Evolutionary conservation across 2,797 vertebrate genomes (phyloP).

Genomic region (Enteromius paludinosus): DNA sequence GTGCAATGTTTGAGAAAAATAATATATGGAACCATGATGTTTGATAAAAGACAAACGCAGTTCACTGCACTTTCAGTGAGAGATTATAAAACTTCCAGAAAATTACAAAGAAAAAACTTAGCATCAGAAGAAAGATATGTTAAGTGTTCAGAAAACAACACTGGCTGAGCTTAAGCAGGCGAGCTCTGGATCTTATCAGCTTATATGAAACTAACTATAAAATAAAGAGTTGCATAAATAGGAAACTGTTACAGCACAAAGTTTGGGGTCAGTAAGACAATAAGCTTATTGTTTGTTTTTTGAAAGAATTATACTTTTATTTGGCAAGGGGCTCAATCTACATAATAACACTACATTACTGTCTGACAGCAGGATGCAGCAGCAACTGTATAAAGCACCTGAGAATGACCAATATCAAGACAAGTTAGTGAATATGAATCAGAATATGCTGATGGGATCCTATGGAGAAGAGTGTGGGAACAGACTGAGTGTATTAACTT

Average conservation of each 20-base stretch:
- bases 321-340: background rate
- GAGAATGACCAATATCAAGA: constrained; percentile 10
- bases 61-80: background rate
- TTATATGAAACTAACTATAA: background rate
- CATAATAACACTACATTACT: constrained; percentile 15
- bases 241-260: background rate
- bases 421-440: constrained; percentile 10
- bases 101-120: background rate
- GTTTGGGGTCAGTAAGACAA: background rate
- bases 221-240: background rate
- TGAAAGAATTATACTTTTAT: background rate
- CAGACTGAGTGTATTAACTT: background rate
- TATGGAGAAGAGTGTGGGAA: constrained; percentile 16
- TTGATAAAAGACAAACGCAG: background rate
- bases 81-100: background rate
- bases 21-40: background rate
- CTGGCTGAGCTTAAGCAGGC: background rate
- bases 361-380: constrained; percentile 2
- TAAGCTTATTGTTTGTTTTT: background rate
- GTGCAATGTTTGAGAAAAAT: background rate
- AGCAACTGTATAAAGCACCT: constrained; percentile 9
- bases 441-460: background rate
- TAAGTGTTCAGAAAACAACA: background rate
- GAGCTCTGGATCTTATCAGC: constrained; percentile 14
- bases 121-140: background rate